Base-by-base conservation (phyloP, 37 sponge, comb jelly and placozoan genomes). In the Haliclona indistincta region DNA sequence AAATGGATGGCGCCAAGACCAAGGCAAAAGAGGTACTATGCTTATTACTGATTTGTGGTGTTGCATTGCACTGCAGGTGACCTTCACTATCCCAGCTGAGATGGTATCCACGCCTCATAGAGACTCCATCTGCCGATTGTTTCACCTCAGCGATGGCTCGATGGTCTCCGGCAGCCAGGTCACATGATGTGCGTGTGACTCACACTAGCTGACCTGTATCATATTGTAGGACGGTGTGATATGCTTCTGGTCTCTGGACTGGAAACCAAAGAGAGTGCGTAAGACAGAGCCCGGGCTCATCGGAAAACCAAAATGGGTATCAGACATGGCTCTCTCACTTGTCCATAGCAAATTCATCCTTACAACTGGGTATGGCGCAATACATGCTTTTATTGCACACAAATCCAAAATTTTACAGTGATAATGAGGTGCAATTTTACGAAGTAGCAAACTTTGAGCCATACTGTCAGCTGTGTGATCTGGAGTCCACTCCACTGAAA, bases 381-480 rank as follows among this genome's bases (percentile, higher is more conserved):
- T n/a, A 36, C 13, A 54, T 2, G 2, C 45, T 71, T 28, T 53
- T 25, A 2, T 52, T 30, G 2, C 26, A 3, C 26, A n/a, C n/a
- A n/a, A n/a, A n/a, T 58, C 63, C 55, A 56, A 22, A 32, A 20
- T 45, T 43, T 64, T 74, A 20, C 39, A 93, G 97, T 43, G 97
- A 96, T 42, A 64, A 67, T 70, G 91, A 89, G 55, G 73, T 96
- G 63, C 97, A 93, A 75, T 93, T 96, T 55, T 93, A 76, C 77
- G 97, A 96, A 52, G 41, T 93, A 77, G 63, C 76, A 33, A 96
- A 86, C 67, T 96, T 96, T 64, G 97, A 96, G 56, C 97, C 97
- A 26, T 90, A 96, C 69, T 96, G 97, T 43, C 97, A 96, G 74
- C 49, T 96, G 17, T 75, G 85, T 28, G 76, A 86, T 22, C 73